Conservation (phyloP, 1,140 invertebrate genomes). For the Diprion similis region DNA sequence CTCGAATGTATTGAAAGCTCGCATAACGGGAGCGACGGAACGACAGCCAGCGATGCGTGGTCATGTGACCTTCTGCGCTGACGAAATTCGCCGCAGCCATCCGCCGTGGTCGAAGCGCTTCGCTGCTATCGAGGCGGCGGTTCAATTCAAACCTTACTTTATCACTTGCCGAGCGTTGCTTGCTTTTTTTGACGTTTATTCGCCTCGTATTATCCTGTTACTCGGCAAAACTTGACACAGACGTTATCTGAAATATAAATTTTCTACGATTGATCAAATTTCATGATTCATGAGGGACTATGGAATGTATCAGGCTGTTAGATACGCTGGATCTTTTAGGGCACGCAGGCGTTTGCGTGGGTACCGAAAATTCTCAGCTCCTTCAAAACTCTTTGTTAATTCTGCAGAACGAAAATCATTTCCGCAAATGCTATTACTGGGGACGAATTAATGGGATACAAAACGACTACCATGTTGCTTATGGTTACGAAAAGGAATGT, state of each 20-base stretch:
- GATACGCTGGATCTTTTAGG: constrained; percentile 57
- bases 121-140: too few relatives aligned
- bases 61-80: not conserved
- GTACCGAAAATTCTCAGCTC: constrained; percentile 69
- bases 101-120: not conserved
- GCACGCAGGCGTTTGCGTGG: constrained; percentile 68
- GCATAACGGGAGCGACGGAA: constrained; percentile 3
- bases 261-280: too few relatives aligned
- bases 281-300: constrained; percentile 15
- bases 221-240: too few relatives aligned
- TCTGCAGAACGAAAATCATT: constrained; percentile 79
- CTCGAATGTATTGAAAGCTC: too few relatives aligned
- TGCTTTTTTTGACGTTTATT: too few relatives aligned
- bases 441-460: constrained; percentile 73
- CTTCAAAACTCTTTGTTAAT: constrained; percentile 74
- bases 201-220: too few relatives aligned
- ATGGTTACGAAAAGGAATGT: constrained; percentile 73
- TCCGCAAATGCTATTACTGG: constrained; percentile 76
- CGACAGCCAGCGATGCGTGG: not conserved
- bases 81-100: not conserved
- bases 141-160: not conserved
- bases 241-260: too few relatives aligned
- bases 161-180: too few relatives aligned
- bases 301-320: constrained; percentile 47
- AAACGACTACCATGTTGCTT: constrained; percentile 77